Evolutionary conservation across 2,888 invertebrate species (phyloP), one percentile per base, ranked within the genome.

Genomic region (Agrenia bidenticulata): DNA sequence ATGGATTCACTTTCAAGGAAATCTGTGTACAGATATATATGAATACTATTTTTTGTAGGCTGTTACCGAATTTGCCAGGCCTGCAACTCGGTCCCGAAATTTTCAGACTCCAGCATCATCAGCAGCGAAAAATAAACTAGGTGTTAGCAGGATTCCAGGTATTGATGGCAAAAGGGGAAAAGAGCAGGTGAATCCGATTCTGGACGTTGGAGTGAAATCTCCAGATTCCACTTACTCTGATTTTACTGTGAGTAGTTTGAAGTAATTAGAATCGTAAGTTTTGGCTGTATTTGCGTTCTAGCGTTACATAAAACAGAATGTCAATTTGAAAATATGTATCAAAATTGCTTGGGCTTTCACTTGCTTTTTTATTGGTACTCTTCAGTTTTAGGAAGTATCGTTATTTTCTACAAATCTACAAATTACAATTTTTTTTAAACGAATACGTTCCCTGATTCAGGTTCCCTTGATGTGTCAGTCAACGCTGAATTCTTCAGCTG

Each of bases 381-480:
- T n/a, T n/a, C n/a, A n/a, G n/a, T n/a, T n/a, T n/a, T n/a, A n/a
- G n/a, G n/a, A n/a, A n/a, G n/a, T n/a, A n/a, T n/a, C n/a, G n/a
- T n/a, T n/a, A n/a, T n/a, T n/a, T n/a, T n/a, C n/a, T n/a, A n/a
- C n/a, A n/a, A n/a, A n/a, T n/a, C n/a, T n/a, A n/a, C n/a, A n/a
- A n/a, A 56, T 39, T 24, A 27, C 24, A 1, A 1, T 51, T 54
- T 32, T 2, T 32, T 11, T 32, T 27, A 54, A 54, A 2, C n/a
- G 39, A 42, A 27, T 45, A 4, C 41, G 50, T 59, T 26, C 24
- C n/a, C 42, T 50, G 27, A 41, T 61, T 37, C 26, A 68, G 68
- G 63, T 62, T 60, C 64, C 61, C 55, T 60, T 68, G n/a, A 58
- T 70, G 1, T 67, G 70, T 19, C 65, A 67, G 21, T 67, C 67